Evolutionary conservation across 2,113 vertebrate species (phyloP), one percentile per base, ranked within the genome.

Genomic region (Scortum barcoo): DNA sequence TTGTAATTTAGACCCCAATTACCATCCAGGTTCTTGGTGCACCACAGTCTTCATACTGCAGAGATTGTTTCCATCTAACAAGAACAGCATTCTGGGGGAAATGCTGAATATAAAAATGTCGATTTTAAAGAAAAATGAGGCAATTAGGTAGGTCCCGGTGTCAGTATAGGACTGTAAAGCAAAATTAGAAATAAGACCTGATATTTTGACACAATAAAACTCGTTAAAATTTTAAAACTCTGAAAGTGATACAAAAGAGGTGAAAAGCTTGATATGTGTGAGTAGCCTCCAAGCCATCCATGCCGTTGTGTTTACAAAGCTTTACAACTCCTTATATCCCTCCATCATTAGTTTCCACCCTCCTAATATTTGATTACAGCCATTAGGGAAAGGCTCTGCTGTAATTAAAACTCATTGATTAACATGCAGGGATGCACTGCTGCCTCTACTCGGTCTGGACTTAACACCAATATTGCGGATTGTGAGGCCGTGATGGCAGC

Each of bases 371-470:
- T 72, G 69, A 87, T 83, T 46, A 58, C 81, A 72, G 60, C 76
- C 22, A 83, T 81, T 72, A 87, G 26, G 7, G 22, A 67, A 70
- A 67, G 30, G 53, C 72, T 75, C 56, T 13, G 82, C 77, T 80
- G 75, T 81, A 75, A 81, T 89, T 86, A 84, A 76, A 81, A 56
- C 54, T 61, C 57, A 88, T 73, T 79, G 72, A 88, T 89, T 76
- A 65, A 69, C 28, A 26, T 19, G 73, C 36, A 0, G 20, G 26
- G 54, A 24, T n/a, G n/a, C n/a, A 38, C 36, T 13, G 54, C 57
- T 53, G 66, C 17, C 54, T 16, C 3, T 40, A 28, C 56, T 26
- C 9, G 4, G 26, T 54, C 44, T 50, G 71, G 73, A 74, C 40
- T 56, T 50, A 42, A 54, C 70, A 61, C 62, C 60, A 62, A 70